phyloP scores from a whole-genome alignment of 2,113 vertebrate genomes.

The Epinephelus fuscoguttatus region DNA sequence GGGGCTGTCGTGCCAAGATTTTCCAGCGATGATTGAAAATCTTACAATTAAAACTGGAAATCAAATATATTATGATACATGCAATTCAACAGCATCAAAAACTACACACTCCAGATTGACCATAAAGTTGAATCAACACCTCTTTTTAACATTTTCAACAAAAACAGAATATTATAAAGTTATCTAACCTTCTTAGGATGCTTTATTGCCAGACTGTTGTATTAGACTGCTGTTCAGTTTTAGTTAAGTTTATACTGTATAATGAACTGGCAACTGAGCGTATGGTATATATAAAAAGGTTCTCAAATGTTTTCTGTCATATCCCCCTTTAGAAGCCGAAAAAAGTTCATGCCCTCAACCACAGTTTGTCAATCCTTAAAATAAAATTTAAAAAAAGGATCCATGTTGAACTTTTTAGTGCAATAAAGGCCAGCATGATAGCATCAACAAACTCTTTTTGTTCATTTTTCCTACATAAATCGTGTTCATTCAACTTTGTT shows the following conservation, averaged over 20 bases:
- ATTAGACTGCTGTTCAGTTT: neutral
- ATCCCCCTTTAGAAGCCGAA: no score
- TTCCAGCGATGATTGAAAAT: neutral
- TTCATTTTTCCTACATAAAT: no score
- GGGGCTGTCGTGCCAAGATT: no score
- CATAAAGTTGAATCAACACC: neutral
- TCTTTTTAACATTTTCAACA: neutral
- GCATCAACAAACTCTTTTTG: no score
- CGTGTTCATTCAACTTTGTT: no score
- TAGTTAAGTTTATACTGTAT: neutral
- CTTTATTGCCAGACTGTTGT: neutral
- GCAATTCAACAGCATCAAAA: neutral
- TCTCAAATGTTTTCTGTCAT: no score
- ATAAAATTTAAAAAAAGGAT: no score
- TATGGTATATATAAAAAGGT: neutral
- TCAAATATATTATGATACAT: neutral
- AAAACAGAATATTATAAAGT: neutral
- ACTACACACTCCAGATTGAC: neutral
- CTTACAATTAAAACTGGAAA: neutral
- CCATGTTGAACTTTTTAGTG: no score
- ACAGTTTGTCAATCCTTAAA: no score
- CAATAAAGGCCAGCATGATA: no score
- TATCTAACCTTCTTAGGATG: neutral
- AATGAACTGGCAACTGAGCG: neutral
- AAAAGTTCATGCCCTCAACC: no score